phyloP scores from a whole-genome alignment of 2,888 invertebrate genomes.

The Sericinus montela region DNA sequence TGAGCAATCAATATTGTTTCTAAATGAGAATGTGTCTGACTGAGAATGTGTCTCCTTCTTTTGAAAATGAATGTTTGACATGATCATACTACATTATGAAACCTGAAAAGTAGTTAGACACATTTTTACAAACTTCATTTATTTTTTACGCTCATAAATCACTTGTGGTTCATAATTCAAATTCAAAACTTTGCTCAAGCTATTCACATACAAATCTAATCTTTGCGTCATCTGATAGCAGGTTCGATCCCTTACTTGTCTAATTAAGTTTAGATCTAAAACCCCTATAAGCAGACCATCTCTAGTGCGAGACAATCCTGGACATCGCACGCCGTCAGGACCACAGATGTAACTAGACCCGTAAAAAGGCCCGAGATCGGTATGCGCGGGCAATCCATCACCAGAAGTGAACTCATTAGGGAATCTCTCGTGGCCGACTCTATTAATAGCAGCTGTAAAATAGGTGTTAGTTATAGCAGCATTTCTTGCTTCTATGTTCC shows the following conservation, averaged over 20 bases:
- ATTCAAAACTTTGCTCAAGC: no score
- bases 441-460: constrained; percentile 95
- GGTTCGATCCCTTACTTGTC: constrained; percentile 96
- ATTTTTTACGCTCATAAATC: no score
- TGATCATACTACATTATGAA: no score
- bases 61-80: no score
- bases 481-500: constrained; percentile 97
- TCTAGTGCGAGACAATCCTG: constrained; percentile 86
- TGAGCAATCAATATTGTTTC: no score
- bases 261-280: constrained; percentile 95
- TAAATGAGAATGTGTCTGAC: no score
- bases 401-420: constrained; percentile 77
- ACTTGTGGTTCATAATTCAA: no score
- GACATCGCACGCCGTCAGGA: constrained; percentile 96
- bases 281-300: constrained; percentile 96
- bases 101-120: no score
- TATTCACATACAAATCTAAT: constrained; percentile 89
- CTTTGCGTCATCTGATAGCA: constrained; percentile 98
- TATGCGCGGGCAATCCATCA: constrained; percentile 88
- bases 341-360: constrained; percentile 96
- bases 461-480: constrained; percentile 98
- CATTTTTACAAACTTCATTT: no score
- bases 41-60: no score
- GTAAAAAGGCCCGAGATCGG: constrained; percentile 95
- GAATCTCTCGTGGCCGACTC: constrained; percentile 95